A percentile compares a stretch with the other conserved stretches of the same genome.
These are phyloP conservation scores for Drosophila tanythrix DNA, from an alignment of 2,888 invertebrate genomes.

Conservation along the genomic window DNA sequence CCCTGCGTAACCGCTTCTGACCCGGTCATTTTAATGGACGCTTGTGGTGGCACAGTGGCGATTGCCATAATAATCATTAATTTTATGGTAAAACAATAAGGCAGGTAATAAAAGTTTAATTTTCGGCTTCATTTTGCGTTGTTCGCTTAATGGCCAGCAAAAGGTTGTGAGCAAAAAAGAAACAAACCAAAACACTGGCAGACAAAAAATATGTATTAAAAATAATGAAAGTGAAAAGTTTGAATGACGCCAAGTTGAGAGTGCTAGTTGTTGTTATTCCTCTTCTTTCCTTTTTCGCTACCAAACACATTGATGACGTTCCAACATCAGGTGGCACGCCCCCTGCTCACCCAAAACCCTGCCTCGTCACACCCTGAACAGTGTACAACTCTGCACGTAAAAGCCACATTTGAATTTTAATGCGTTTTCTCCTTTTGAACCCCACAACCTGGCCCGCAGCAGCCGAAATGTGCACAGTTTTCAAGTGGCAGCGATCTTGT, in stretches of 20 bases:
- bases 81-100: conserved; percentile 80
- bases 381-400: conserved; percentile 45
- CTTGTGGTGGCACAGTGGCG: conserved; percentile 61
- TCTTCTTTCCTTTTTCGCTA: conserved; percentile 7
- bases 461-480: conserved; percentile 58
- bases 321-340: conserved; percentile 40
- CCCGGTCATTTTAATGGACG: conserved; percentile 62
- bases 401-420: conserved; percentile 75
- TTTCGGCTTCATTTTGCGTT: conserved; percentile 55
- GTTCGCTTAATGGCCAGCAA: conserved; percentile 50
- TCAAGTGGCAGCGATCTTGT: conserved; percentile 76
- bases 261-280: conserved; percentile 21
- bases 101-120: conserved; percentile 80
- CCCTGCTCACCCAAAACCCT: neutral
- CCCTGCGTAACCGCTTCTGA: conserved; percentile 5
- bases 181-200: conserved; percentile 6
- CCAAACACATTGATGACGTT: conserved; percentile 26
- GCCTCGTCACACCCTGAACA: neutral
- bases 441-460: conserved; percentile 18
- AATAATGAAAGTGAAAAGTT: conserved; percentile 78
- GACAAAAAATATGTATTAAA: conserved; percentile 52
- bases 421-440: conserved; percentile 27
- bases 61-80: conserved; percentile 81
- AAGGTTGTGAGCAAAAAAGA: conserved; percentile 25
- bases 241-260: conserved; percentile 46